Evolutionary conservation across 2,113 vertebrate species (phyloP).

Genomic region (Ochotona curzoniae): DNA sequence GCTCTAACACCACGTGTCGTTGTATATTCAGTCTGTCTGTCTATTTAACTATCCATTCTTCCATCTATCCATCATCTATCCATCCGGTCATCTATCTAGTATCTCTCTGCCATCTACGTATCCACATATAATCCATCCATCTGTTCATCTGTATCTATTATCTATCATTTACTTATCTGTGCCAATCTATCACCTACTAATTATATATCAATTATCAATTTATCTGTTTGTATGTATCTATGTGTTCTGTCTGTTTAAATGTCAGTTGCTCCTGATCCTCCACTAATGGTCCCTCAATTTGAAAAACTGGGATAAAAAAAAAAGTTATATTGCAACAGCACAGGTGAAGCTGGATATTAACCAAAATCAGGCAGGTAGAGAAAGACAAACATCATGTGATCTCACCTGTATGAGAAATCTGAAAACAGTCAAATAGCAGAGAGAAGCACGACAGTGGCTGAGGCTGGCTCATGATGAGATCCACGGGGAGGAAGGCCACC

Average conservation of each 20-base stretch:
- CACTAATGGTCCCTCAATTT: neutral
- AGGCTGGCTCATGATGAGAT: neutral
- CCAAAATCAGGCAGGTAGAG: neutral
- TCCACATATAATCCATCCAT: neutral
- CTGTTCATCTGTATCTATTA: neutral
- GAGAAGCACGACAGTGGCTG: fast-evolving
- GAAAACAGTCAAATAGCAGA: neutral
- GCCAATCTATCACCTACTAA: too few species aligned
- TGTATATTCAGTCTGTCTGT: neutral
- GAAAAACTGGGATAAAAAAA: neutral
- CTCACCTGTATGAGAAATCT: neutral
- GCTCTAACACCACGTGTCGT: neutral
- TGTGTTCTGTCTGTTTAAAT: too few species aligned
- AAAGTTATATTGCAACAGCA: neutral
- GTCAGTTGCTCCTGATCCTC: neutral
- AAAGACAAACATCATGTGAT: neutral
- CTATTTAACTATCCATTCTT: too few species aligned
- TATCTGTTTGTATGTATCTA: too few species aligned
- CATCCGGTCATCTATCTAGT: neutral
- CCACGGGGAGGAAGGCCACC: too few species aligned
- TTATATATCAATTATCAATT: too few species aligned
- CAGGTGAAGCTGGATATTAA: too few species aligned
- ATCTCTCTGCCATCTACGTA: neutral
- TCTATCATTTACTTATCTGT: too few species aligned
- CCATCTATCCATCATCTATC: neutral